A percentile compares a stretch with the other conserved stretches of the same genome.
Evolutionary conservation across 2,113 vertebrate species (phyloP).

Genomic region (Cathartes aura): DNA sequence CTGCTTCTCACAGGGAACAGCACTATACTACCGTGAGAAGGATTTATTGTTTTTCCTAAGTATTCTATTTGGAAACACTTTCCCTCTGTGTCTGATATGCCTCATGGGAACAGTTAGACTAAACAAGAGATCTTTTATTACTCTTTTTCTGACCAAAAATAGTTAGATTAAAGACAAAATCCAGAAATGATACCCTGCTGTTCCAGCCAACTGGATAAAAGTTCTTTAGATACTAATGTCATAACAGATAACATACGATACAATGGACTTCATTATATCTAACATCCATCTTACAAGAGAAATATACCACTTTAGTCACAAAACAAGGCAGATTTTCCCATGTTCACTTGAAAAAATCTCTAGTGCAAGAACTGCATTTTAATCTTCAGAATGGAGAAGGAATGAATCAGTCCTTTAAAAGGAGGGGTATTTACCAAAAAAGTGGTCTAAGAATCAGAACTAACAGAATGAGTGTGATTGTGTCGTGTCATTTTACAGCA

Average conservation of each 20-base stretch:
- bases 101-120: not conserved
- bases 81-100: not conserved
- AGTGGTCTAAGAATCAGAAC: not conserved
- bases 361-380: not conserved
- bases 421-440: not conserved
- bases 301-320: not conserved
- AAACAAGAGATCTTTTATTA: constrained; percentile 28
- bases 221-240: not conserved
- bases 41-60: not conserved
- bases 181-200: not conserved
- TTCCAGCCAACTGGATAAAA: not conserved
- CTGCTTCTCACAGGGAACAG: not conserved
- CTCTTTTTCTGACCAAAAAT: not conserved
- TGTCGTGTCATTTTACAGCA: not conserved
- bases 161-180: not conserved
- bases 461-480: not conserved
- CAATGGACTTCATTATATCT: not conserved
- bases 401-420: not conserved
- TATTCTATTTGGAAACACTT: not conserved
- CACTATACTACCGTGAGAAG: not conserved
- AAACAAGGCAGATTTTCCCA: not conserved
- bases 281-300: not conserved
- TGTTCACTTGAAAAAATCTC: not conserved
- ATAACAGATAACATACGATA: not conserved
- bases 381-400: not conserved